These are phyloP conservation scores for Campoletis sonorensis DNA, from an alignment of 1,140 invertebrate genomes.

Conservation along the genomic window DNA sequence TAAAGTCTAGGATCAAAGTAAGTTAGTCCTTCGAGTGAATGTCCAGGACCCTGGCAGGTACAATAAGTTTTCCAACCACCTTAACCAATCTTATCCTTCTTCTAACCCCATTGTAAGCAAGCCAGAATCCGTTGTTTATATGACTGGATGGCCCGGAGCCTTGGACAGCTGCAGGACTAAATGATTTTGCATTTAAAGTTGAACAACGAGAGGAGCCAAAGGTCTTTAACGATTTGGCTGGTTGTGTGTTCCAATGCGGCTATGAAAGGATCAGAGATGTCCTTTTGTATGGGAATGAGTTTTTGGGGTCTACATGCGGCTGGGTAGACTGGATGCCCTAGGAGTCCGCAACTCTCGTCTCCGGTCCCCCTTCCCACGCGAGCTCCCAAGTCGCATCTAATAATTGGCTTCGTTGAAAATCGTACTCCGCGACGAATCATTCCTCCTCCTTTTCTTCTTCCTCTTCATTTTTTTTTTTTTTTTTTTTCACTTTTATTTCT, in stretches of 20 bases:
- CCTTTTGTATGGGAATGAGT: conserved; percentile 25
- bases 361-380: conserved; percentile 49
- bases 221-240: neutral
- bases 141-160: no score
- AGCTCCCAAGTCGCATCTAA: conserved; percentile 69
- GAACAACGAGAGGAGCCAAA: conserved; percentile 3
- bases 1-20: no score
- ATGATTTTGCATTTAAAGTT: conserved; percentile 42
- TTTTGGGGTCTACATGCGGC: neutral
- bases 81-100: no score
- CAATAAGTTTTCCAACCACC: no score
- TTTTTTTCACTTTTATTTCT: conserved; percentile 44
- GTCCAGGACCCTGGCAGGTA: no score
- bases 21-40: no score
- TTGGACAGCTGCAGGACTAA: neutral
- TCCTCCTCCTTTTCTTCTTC: conserved; percentile 55
- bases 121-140: no score
- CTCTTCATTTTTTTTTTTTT: conserved; percentile 43
- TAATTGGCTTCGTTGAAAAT: conserved; percentile 77
- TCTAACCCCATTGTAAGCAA: no score
- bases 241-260: neutral
- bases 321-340: conserved; percentile 1
- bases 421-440: conserved; percentile 76
- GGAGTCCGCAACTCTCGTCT: conserved; percentile 9
- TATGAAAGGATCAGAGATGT: neutral